Conservation (phyloP, 2,888 invertebrate species). For the Alcis repandata region DNA sequence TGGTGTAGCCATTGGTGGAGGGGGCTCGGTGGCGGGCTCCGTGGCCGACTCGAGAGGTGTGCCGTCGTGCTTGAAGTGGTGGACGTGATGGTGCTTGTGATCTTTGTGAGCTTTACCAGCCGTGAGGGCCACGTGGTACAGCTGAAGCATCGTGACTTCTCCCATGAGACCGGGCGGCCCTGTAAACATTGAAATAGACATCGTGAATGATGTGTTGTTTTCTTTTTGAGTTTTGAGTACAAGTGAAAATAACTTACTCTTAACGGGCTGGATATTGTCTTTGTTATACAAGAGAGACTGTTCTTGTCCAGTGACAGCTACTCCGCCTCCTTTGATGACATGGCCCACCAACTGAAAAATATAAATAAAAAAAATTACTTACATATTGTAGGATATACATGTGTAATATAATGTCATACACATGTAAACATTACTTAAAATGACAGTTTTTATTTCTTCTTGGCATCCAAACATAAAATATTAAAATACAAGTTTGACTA, state of each 20-base stretch:
- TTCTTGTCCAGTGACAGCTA: constrained; percentile 91
- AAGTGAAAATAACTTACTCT: constrained; percentile 61
- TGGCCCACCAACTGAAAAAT: constrained; percentile 91
- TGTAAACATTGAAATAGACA: constrained; percentile 57
- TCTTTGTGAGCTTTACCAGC: constrained; percentile 95
- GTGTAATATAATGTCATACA: too few relatives aligned
- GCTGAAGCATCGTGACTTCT: constrained; percentile 92
- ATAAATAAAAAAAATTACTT: background rate
- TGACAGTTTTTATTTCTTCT: background rate
- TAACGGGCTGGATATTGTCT: constrained; percentile 63
- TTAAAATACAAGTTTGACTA: background rate
- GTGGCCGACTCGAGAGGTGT: constrained; percentile 87
- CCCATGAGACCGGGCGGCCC: constrained; percentile 89
- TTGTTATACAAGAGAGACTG: constrained; percentile 81
- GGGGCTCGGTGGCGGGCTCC: constrained; percentile 85
- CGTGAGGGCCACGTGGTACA: constrained; percentile 93
- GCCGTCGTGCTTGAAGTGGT: constrained; percentile 92
- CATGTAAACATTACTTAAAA: too few relatives aligned
- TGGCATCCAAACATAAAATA: background rate
- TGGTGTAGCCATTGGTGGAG: constrained; percentile 77
- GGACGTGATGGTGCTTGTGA: constrained; percentile 95
- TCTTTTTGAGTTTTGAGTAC: background rate
- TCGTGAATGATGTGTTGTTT: background rate
- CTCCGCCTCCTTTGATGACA: constrained; percentile 91
- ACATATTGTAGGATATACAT: background rate